Evolutionary conservation across 1,140 invertebrate species (phyloP), one percentile per base, ranked within the genome.

Genomic region (Potamilus streckersoni): DNA sequence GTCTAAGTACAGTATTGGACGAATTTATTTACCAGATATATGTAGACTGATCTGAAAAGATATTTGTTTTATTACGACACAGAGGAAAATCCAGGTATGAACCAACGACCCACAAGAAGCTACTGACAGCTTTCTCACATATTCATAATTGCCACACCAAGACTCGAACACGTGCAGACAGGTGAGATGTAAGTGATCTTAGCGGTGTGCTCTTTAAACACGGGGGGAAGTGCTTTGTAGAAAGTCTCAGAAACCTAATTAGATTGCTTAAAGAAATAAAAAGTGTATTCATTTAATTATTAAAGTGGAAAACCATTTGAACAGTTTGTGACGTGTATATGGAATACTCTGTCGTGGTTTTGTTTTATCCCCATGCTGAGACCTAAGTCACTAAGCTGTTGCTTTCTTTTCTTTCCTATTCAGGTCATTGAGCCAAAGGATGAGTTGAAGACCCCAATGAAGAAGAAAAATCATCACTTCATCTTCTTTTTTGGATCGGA

Each of bases 401-500:
- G n/a, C 59, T 12, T 63, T 31, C 75, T 15, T 74, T 58, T 62
- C 71, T 64, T 82, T 78, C 81, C 72, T 80, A 85, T 89, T 78
- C 88, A 95, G 95, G 93, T 97, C 81, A 93, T 94, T 38, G 88
- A 90, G 69, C 88, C 90, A 19, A 89, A 87, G 66, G 82, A 85
- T 66, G 87, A 89, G 73, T 83, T 90, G 11, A 91, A 91, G 78
- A 86, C 79, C 65, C 90, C 90, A 49, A 81, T 87, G n/a, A 91
- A 89, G 60, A 91, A 91, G 73, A 91, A 91, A 76, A 82, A 93
- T 70, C 90, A 93, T 15, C 94, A 96, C 82, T 97, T 95, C 91
- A 95, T 98, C 76, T 97, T 94, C 89, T 98, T 98, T 91, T 98
- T 96, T 92, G 96, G 96, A 67, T 94, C 94, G 58, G 94, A 96